phyloP scores from a whole-genome alignment of 2,888 invertebrate genomes.

The Pardosa pseudoannulata region DNA sequence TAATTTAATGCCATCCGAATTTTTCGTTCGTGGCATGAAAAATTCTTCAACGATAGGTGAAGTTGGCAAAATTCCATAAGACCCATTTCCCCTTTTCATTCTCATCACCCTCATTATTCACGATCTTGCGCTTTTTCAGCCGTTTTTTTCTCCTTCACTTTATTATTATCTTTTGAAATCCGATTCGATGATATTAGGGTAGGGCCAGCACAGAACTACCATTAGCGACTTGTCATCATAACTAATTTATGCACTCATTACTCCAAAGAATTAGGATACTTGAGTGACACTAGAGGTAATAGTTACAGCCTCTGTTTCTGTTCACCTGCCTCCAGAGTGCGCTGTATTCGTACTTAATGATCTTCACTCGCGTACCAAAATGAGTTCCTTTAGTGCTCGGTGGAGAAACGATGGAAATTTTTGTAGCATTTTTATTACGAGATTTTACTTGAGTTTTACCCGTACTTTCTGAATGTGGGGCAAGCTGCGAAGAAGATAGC shows the following conservation, averaged over 20 bases:
- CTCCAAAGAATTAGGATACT: constrained; percentile 35
- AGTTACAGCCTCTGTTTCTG: constrained; percentile 29
- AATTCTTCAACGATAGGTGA: constrained; percentile 56
- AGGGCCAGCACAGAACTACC: constrained; percentile 17
- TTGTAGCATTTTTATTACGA: too few species aligned
- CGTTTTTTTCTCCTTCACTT: constrained; percentile 6
- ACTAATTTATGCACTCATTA: constrained; percentile 55
- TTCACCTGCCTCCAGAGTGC: neutral
- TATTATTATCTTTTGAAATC: constrained; percentile 32
- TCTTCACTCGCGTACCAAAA: neutral
- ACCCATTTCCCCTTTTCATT: constrained; percentile 49
- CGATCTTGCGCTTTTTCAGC: neutral
- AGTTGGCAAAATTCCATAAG: constrained; percentile 67
- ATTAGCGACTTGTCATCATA: constrained; percentile 55
- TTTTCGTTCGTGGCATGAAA: constrained; percentile 41
- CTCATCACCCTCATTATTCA: constrained; percentile 37
- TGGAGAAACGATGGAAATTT: too few species aligned
- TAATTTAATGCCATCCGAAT: constrained; percentile 60
- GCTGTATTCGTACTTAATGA: neutral
- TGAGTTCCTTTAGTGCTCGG: neutral
- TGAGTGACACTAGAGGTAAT: constrained; percentile 42
- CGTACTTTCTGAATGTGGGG: too few species aligned
- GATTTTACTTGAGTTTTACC: too few species aligned
- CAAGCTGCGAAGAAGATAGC: too few species aligned
- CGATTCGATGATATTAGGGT: constrained; percentile 34